These are phyloP conservation scores for Riparia riparia DNA, from an alignment of 2,113 vertebrate genomes.

Conservation along the genomic window DNA sequence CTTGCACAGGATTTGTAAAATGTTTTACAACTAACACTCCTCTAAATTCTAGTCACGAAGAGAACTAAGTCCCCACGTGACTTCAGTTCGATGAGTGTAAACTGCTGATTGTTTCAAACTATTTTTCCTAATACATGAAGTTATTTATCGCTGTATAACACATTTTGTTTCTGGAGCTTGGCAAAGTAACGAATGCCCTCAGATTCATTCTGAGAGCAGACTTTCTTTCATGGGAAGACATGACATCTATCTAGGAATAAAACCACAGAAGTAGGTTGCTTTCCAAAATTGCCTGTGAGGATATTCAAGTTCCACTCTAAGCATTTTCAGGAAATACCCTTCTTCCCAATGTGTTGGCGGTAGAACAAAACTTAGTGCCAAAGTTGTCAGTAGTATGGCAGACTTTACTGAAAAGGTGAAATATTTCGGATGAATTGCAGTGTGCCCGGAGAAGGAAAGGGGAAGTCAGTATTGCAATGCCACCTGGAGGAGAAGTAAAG, in stretches of 20 bases:
- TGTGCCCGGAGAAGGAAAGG: not conserved
- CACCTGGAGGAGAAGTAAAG: conserved; percentile 28
- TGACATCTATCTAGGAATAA: conserved; percentile 43
- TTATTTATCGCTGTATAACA: not conserved
- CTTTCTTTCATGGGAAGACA: not conserved
- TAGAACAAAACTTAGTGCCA: not conserved
- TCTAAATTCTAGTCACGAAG: not conserved
- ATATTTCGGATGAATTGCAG: not conserved
- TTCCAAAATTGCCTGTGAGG: conserved; percentile 16
- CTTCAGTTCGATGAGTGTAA: not conserved
- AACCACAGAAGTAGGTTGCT: not conserved
- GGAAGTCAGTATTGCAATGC: conserved; percentile 15
- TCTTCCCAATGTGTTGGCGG: not conserved
- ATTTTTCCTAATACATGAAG: not conserved
- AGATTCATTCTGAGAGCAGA: not conserved
- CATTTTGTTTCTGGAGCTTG: not conserved
- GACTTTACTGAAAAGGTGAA: conserved; percentile 4
- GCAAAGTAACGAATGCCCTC: not conserved
- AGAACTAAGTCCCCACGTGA: not conserved
- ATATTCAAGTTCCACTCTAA: not conserved
- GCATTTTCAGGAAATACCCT: conserved; percentile 2
- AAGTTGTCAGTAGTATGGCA: not conserved
- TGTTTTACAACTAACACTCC: not conserved
- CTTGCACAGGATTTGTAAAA: not conserved
- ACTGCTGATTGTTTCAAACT: not conserved